Evolutionary conservation across 2,797 vertebrate genomes (phyloP), one percentile per base, ranked within the genome.

Genomic region (Neosalanx taihuensis): DNA sequence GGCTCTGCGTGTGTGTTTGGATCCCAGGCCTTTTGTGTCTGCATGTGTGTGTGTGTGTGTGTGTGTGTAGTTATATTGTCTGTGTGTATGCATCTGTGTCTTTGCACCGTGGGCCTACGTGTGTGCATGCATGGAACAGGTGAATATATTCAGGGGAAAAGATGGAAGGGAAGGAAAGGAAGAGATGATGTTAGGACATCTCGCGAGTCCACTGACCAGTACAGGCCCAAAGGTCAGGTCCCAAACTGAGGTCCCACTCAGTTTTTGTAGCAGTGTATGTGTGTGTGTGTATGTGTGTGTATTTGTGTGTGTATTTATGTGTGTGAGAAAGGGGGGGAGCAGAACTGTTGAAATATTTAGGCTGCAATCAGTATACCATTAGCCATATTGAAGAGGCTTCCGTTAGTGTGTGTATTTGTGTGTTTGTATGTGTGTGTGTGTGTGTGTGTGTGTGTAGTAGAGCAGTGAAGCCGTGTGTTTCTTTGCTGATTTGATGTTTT

Each of bases 331-430:
- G 70, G 72, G 71, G 71, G 75, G 75, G 69, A 79, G 79, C 53
- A 80, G 76, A 80, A 83, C 76, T 79, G 72, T 66, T 69, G 41
- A 67, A 85, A 78, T 82, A 85, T 85, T 88, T 84, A 78, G 67
- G 18, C 0, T 0, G 67, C 35, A 71, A 78, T 75, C 77, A 57
- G 72, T 64, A 84, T 74, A 69, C 81, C 71, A 79, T 87, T 82
- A 82, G 76, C 76, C 77, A 76, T 81, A 72, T 79, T 81, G 76
- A 81, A 79, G 77, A 73, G 74, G 63, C 58, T 59, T 20, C 2
- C 6, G 6, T 9, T 60, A 20, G 53, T 57, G 53, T 57, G 53
- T 57, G 53, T 56, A 13, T 56, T 15, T 56, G 53, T 56, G 23
- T 61, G 60, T 72, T 80, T 6, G 31, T 6, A 12, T 7, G 69